Percentiles rank a stretch among this genome's conserved stretches.
Evolutionary conservation across 1,140 invertebrate genomes (phyloP).

Genomic region (Drosophila takahashii): DNA sequence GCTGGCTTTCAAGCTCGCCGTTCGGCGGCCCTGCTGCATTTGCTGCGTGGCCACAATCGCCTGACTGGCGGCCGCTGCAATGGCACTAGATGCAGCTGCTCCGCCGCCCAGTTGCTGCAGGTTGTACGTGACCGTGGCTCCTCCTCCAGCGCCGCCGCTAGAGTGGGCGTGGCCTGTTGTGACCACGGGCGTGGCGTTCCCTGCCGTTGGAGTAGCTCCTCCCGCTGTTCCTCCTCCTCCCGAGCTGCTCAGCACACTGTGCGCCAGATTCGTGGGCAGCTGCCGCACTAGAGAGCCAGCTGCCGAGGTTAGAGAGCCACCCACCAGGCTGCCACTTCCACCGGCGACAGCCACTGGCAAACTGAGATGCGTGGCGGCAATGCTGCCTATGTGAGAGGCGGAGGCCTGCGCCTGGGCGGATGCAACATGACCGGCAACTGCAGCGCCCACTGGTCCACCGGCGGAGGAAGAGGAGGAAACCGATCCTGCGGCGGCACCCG

Average conservation of each 20-base stretch:
- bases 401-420: constrained; percentile 3
- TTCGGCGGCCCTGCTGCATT: constrained; percentile 97
- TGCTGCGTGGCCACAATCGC: constrained; percentile 98
- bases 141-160: not conserved
- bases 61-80: constrained; percentile 97
- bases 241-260: constrained; percentile 29
- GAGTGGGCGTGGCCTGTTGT: constrained; percentile 27
- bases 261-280: constrained; percentile 44
- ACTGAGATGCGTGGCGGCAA: constrained; percentile 37
- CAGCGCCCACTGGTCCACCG: not conserved
- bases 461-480: not conserved
- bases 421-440: not conserved
- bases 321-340: constrained; percentile 8
- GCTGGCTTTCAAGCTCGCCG: constrained; percentile 97
- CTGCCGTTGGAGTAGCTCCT: constrained; percentile 28
- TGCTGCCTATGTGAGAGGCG: constrained; percentile 28
- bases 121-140: constrained; percentile 78
- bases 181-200: constrained; percentile 20
- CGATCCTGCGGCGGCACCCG: constrained; percentile 18
- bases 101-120: constrained; percentile 86
- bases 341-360: constrained; percentile 36
- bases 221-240: constrained; percentile 22
- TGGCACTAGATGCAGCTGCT: constrained; percentile 90
- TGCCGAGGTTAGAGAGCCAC: constrained; percentile 3
- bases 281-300: constrained; percentile 54